phyloP scores from a whole-genome alignment of 2,888 invertebrate species.

The Nomada flava region DNA sequence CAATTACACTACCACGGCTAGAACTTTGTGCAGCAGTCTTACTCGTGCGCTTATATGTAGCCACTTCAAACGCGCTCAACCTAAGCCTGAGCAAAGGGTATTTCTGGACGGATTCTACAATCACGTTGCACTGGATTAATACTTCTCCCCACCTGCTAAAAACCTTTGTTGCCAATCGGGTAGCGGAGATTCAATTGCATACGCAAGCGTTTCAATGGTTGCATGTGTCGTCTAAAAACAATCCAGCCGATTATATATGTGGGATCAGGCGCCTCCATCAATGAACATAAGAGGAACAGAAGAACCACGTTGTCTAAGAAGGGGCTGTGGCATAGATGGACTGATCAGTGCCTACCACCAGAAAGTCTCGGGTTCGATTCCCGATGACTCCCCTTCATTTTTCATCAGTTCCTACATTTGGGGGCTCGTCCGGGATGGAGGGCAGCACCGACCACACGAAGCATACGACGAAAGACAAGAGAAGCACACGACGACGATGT shows the following conservation, averaged over 20 bases:
- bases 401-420: no score
- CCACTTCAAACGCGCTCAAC: background rate
- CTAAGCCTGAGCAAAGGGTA: background rate
- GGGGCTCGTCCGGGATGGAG: no score
- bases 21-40: slow-evolving; percentile 24
- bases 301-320: no score
- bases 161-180: slow-evolving; percentile 17
- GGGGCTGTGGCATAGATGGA: no score
- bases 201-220: background rate
- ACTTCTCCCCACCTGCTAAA: background rate
- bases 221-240: background rate
- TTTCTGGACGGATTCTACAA: background rate
- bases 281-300: no score
- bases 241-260: slow-evolving; percentile 15
- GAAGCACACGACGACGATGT: no score
- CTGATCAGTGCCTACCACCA: no score
- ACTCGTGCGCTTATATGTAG: background rate
- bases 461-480: no score
- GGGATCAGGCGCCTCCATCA: no score
- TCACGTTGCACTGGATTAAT: slow-evolving; percentile 1
- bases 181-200: slow-evolving; percentile 7
- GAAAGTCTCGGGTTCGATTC: no score
- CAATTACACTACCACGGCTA: background rate
- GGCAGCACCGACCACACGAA: no score
- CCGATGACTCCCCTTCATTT: no score